phyloP scores from a whole-genome alignment of 1,140 invertebrate genomes.

The Phthorimaea operculella region DNA sequence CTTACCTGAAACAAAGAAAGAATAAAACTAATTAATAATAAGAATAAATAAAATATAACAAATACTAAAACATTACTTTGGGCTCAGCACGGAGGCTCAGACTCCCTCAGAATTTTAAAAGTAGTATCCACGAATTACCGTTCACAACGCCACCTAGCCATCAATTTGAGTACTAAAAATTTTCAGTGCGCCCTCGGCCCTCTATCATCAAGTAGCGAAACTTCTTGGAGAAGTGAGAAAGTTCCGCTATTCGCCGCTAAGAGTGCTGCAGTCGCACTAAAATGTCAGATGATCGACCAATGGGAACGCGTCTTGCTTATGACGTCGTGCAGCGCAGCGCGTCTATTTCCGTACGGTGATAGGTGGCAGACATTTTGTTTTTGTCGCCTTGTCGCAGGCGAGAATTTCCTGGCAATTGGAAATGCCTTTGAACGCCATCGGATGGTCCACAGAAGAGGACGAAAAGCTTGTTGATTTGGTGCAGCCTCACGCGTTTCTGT shows the following conservation, averaged over 20 bases:
- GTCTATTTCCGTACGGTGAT: constrained; percentile 52
- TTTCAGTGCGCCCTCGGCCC: neutral
- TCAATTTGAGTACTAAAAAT: neutral
- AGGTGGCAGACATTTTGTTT: constrained; percentile 61
- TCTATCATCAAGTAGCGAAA: neutral
- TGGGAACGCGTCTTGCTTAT: constrained; percentile 19
- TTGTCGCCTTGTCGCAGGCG: constrained; percentile 36
- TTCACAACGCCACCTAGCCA: neutral
- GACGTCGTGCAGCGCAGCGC: constrained; percentile 59
- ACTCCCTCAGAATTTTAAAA: too few species aligned
- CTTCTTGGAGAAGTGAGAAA: neutral
- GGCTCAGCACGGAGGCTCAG: too few species aligned
- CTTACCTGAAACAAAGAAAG: too few species aligned
- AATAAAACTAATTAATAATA: too few species aligned
- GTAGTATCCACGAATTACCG: too few species aligned
- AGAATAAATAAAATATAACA: too few species aligned
- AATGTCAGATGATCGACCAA: constrained; percentile 12
- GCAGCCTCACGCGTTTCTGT: constrained; percentile 46
- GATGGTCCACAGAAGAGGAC: constrained; percentile 52
- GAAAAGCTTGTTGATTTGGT: constrained; percentile 53
- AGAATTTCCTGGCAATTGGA: constrained; percentile 22
- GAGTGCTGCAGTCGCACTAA: neutral
- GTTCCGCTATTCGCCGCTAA: neutral
- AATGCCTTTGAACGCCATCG: constrained; percentile 54
- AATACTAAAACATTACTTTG: too few species aligned